phyloP scores from a whole-genome alignment of 2,888 invertebrate genomes.

The Meiosimyza decipiens region DNA sequence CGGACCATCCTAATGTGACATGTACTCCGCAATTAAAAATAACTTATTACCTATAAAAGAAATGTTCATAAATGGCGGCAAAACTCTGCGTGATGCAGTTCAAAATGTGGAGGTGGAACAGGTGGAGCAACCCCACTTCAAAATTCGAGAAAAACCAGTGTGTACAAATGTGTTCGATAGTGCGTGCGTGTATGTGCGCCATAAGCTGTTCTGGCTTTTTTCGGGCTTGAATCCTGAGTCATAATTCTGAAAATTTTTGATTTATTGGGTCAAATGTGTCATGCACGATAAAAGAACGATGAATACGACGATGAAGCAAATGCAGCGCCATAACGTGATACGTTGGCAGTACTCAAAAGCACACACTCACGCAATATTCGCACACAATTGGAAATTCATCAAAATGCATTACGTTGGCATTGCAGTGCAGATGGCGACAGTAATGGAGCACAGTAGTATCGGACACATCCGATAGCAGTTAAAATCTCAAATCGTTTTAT shows the following conservation, averaged over 20 bases:
- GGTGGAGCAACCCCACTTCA: too few species aligned
- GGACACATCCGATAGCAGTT: slow-evolving; percentile 8
- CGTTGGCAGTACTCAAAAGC: neutral
- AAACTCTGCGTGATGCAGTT: too few species aligned
- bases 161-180: too few species aligned
- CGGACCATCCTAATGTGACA: too few species aligned
- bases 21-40: too few species aligned
- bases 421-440: slow-evolving; percentile 32
- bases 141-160: too few species aligned
- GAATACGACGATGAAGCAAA: slow-evolving; percentile 23
- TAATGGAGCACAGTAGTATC: neutral
- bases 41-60: too few species aligned
- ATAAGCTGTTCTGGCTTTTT: too few species aligned
- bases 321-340: slow-evolving; percentile 21
- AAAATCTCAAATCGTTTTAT: slow-evolving; percentile 9
- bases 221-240: too few species aligned
- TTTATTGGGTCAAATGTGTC: slow-evolving; percentile 58
- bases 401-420: slow-evolving; percentile 42
- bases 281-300: slow-evolving; percentile 45
- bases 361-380: slow-evolving; percentile 3
- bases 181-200: too few species aligned
- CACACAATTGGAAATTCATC: slow-evolving; percentile 40
- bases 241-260: slow-evolving; percentile 50
- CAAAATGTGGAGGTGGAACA: too few species aligned
- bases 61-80: too few species aligned